Evolutionary conservation across 2,797 vertebrate genomes (phyloP), one percentile per base, ranked within the genome.

Genomic region (Dallia pectoralis): DNA sequence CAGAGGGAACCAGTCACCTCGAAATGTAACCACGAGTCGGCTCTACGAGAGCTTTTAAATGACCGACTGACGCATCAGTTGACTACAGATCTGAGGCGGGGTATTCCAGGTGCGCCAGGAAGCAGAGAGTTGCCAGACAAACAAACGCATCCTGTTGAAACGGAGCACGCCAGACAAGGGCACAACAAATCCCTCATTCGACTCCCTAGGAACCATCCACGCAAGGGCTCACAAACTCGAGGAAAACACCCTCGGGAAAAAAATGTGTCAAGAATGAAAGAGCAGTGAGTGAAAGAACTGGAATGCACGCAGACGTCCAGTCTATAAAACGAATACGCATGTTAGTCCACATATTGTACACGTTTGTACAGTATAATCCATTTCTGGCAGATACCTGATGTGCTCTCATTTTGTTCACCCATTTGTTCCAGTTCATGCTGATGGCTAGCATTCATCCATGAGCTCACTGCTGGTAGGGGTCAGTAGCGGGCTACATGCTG

Each of bases 21-120:
- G 19, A 27, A 18, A 44, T 22, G n/a, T 29, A 18, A 40, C n/a
- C n/a, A 62, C 32, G 64, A 32, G 25, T 70, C 40, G 56, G 44
- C 62, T 33, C 56, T 36, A 67, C 63, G 62, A 48, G 44, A n/a
- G 1, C 44, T 33, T 73, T 12, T 32, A n/a, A n/a, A n/a, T n/a
- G 44, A 51, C 36, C 16, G 11, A 51, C 15, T 16, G 49, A 51
- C 15, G 18, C 2, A 56, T 5, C 16, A 22, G 5, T 1, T 19
- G 32, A 66, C 27, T 36, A 6, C 4, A 29, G 15, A 32, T 27
- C 27, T 25, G 44, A 30, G 65, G 63, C 25, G 19, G 61, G 22
- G 66, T 1, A 25, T n/a, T 36, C 68, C 63, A 67, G 59, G 30
- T 47, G 51, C 36, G 79, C 69, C 65, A 77, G 76, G 76, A 77